Percentiles rank a stretch among this genome's conserved stretches.
phyloP scores from a whole-genome alignment of 2,113 vertebrate genomes.

The Apistogramma diplotaenia region DNA sequence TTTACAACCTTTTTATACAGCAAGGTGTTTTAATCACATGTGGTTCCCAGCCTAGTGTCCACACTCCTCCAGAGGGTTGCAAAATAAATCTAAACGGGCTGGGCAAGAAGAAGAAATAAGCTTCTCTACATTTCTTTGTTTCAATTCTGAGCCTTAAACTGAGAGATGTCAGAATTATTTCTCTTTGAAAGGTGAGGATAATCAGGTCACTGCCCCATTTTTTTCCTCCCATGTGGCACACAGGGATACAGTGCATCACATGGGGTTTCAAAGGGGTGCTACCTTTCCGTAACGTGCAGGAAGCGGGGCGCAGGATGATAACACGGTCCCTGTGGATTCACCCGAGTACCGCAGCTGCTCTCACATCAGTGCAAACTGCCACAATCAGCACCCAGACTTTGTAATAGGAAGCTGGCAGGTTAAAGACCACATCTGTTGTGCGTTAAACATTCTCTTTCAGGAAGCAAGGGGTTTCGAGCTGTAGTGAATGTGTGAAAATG shows the following conservation, averaged over 20 bases:
- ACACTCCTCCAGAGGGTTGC: not conserved
- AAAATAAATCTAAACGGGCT: not conserved
- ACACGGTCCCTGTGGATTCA: not conserved
- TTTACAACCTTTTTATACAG: not conserved
- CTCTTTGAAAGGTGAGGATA: not conserved
- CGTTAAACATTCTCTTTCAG: too few species aligned
- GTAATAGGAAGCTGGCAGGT: not conserved
- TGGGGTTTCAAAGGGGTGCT: not conserved
- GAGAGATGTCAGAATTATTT: not conserved
- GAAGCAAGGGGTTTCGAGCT: too few species aligned
- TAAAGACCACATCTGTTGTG: not conserved
- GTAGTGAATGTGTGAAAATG: not conserved
- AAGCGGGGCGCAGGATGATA: not conserved
- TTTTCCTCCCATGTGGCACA: not conserved
- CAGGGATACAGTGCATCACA: not conserved
- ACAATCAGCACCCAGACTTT: not conserved
- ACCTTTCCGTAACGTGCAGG: not conserved
- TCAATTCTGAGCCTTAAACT: not conserved
- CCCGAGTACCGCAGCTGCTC: not conserved
- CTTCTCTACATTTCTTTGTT: not conserved
- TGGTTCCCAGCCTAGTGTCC: not conserved
- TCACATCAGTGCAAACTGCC: not conserved
- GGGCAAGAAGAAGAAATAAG: not conserved
- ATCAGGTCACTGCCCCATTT: not conserved
- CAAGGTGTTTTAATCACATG: not conserved